Evolutionary conservation across 2,888 invertebrate genomes (phyloP), one percentile per base, ranked within the genome.

Genomic region (Pogonocherus hispidulus): DNA sequence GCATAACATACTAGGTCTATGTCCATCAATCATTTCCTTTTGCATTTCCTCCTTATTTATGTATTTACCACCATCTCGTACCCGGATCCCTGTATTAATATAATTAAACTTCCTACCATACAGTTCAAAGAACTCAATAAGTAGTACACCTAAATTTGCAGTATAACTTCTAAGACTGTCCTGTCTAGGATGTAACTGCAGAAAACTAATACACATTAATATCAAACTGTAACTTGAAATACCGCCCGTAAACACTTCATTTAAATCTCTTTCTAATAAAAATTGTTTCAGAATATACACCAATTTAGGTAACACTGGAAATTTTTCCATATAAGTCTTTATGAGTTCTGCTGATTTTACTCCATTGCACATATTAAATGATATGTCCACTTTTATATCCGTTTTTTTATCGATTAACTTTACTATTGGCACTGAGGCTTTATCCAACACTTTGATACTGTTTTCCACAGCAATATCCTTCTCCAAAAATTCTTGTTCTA

Each of bases 231-330:
- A 99, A 70, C 98, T 99, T 78, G 98, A 97, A 86, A 99, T 98
- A 85, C 99, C 99, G 74, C 99, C 98, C 74, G 98, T 98, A 88
- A 98, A 99, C 82, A 99, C 99, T 90, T 99, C 99, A 87, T 99
- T 99, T 83, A 99, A 91, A 89, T 98, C 97, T 82, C 99, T 91
- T 88, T 99, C 97, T 76, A 98, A 90, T 76, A 99, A 91, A 88
- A 99, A 99, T 89, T 99, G 99, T 88, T 99, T 99, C 80, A 99
- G 89, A 71, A 99, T 97, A 87, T 99, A 93, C 82, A 99, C 98
- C 83, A 99, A 89, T 82, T 97, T 97, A 62, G 95, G 93, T 78
- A 99, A 89, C 73, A 94, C 93, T 20, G 98, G 98, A 87, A 92
- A 99, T 79, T 91, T 91, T 69, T 91, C 90, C 85, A 97, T 94